Base-by-base conservation (phyloP, 2,888 invertebrate genomes). In the Diogma glabrata region DNA sequence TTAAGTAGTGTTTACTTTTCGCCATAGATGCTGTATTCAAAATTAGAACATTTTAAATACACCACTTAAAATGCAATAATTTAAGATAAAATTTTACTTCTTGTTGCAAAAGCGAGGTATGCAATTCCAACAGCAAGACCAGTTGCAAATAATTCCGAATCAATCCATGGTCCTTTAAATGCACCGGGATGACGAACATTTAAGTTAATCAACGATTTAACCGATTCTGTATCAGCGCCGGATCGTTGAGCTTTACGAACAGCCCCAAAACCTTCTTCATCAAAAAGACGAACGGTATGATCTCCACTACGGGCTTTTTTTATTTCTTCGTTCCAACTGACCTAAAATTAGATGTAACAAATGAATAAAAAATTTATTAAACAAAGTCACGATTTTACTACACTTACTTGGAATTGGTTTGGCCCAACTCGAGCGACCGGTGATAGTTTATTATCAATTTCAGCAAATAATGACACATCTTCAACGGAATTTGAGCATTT, bases 251-350 rank as follows among this genome's bases (percentile, higher is more conserved):
- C 90, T 66, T 94, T 92, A 52, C 88, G 82, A 51, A 93, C 76
- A 6, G 83, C 81, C 1, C 87, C 82, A 72, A 87, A 94, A 53
- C 91, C 89, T 64, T 96, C 95, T 72, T 96, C 95, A 60, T 95
- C 93, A 61, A 86, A 85, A 17, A 97, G 73, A 55, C 84, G 81
- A 47, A 96, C 77, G 52, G 78, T 77, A 60, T 89, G 85, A 47
- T 82, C 81, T 23, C 93, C 94, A 46, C 89, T 81, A 51, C 82
- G 80, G 0, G 91, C 84, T 59, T 84, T 83, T 47, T 84, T 81
- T 22, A 85, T 79, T 56, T 94, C 94, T 64, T 92, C 90, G 9
- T 86, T 87, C 90, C 94, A 94, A 58, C 95, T 95, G 20, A 96
- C 84, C 87, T 93, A 66, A 52, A 61, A 60, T 7, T 33, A 17